Percentiles rank a stretch among this genome's conserved stretches.
phyloP scores from a whole-genome alignment of 2,888 invertebrate genomes.

The Tenthredo amoena region DNA sequence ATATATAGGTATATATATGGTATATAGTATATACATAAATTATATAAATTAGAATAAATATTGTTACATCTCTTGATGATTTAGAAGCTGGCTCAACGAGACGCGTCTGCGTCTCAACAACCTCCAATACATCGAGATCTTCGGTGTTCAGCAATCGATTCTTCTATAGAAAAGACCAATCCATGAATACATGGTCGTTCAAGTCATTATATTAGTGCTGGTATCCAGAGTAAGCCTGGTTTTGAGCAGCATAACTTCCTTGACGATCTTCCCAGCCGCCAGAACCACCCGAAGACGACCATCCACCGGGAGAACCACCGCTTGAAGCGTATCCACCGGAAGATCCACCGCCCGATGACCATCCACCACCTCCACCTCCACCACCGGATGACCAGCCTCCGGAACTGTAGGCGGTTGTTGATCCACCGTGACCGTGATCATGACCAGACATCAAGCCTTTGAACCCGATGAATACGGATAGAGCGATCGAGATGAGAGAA shows the following conservation, averaged over 20 bases:
- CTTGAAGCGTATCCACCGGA: conserved; percentile 63
- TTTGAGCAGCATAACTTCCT: conserved; percentile 65
- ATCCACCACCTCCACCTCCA: conserved; percentile 63
- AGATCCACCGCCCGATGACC: conserved; percentile 59
- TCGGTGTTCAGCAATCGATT: conserved; percentile 22
- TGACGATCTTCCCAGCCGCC: conserved; percentile 72
- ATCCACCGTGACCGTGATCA: conserved; percentile 66
- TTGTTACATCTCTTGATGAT: conserved; percentile 39
- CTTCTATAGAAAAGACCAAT: not conserved
- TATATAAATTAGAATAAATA: conserved; percentile 49
- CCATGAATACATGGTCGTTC: conserved; percentile 6
- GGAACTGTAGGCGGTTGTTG: conserved; percentile 71
- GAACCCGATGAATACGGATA: conserved; percentile 80
- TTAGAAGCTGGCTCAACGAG: not conserved
- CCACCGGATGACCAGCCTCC: conserved; percentile 62
- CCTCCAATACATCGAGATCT: conserved; percentile 2
- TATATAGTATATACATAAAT: conserved; percentile 46
- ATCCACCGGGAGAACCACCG: conserved; percentile 66
- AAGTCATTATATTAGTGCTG: conserved; percentile 64
- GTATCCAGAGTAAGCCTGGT: conserved; percentile 73
- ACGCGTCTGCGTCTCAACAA: not conserved
- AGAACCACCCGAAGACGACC: conserved; percentile 63
- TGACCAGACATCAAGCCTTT: conserved; percentile 73
- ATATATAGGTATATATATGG: not conserved
- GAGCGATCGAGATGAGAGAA: conserved; percentile 81